These are phyloP conservation scores for Brienomyrus brachyistius DNA, from an alignment of 2,113 vertebrate species.

Conservation along the genomic window DNA sequence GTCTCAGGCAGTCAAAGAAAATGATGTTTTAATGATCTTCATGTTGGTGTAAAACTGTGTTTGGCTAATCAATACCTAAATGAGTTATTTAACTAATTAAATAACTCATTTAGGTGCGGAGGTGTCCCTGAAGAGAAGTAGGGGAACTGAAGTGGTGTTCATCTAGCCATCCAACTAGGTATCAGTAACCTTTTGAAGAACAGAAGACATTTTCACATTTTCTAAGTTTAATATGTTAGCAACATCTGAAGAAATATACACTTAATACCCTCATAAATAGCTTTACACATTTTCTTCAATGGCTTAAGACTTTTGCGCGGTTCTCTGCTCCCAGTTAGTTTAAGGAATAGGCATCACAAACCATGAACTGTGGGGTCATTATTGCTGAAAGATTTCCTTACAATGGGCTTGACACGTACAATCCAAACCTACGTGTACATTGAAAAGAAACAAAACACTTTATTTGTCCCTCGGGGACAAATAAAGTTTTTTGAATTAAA, in stretches of 20 bases:
- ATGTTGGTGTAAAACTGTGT: neutral
- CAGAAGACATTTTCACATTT: neutral
- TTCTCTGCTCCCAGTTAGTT: neutral
- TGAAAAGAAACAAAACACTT: too few species aligned
- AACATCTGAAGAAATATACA: neutral
- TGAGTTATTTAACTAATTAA: too few species aligned
- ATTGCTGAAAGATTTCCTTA: neutral
- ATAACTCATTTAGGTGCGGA: too few species aligned
- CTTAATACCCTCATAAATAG: neutral
- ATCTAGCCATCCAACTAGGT: neutral
- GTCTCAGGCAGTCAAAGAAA: neutral
- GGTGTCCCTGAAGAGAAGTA: neutral
- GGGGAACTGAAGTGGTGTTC: neutral
- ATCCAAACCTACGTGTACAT: neutral
- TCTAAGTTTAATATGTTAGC: neutral
- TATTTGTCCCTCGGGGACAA: too few species aligned
- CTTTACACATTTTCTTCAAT: neutral
- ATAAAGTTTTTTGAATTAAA: too few species aligned
- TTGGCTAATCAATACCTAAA: too few species aligned
- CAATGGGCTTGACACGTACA: neutral
- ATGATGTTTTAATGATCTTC: neutral
- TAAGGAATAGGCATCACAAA: neutral
- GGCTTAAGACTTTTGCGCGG: neutral
- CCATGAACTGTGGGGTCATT: neutral
- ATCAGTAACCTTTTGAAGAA: neutral